phyloP scores from a whole-genome alignment of 2,797 vertebrate species.

The Ceryle rudis region DNA sequence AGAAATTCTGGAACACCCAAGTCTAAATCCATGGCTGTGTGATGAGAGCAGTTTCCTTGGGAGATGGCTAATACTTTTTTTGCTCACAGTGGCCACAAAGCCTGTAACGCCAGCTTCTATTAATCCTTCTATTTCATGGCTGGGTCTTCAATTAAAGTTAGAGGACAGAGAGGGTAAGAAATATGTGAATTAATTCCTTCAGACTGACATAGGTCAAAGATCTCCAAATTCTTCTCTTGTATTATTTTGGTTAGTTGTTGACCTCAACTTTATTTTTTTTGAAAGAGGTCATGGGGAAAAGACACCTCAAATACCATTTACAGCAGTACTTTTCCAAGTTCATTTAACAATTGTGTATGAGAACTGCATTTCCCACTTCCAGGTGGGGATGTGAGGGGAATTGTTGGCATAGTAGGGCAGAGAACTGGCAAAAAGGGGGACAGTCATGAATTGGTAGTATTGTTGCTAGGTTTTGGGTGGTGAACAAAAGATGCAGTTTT shows the following conservation, averaged over 20 bases:
- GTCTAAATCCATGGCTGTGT: not conserved
- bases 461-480: not conserved
- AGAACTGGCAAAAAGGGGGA: not conserved
- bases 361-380: not conserved
- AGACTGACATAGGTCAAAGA: not conserved
- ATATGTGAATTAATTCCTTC: not conserved
- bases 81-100: not conserved
- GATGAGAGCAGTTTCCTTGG: not conserved
- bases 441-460: not conserved
- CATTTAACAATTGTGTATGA: not conserved
- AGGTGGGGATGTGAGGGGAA: fast-evolving
- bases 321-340: not conserved
- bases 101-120: not conserved
- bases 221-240: not conserved
- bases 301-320: not conserved
- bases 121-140: not conserved
- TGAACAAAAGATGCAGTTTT: not conserved
- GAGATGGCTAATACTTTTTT: not conserved
- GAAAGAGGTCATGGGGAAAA: not conserved
- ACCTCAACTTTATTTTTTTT: not conserved
- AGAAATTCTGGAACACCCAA: not conserved
- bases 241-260: not conserved
- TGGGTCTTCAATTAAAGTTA: not conserved
- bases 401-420: not conserved
- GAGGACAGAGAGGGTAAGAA: not conserved